Percentiles rank a stretch among this genome's conserved stretches.
Evolutionary conservation across 2,113 vertebrate species (phyloP).

Genomic region (Chamaea fasciata): DNA sequence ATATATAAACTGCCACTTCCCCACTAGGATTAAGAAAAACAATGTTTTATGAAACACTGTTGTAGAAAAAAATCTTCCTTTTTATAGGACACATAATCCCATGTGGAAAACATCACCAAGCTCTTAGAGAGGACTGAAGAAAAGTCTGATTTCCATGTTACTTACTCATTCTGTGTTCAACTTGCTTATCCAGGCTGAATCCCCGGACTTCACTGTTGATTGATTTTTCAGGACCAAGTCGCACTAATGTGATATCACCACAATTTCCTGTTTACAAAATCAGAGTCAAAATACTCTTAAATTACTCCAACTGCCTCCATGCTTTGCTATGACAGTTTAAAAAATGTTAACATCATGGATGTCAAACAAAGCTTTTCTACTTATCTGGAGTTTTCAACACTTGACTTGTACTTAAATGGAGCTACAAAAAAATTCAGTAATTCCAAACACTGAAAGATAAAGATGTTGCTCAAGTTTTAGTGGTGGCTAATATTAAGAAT

Average conservation of each 20-base stretch:
- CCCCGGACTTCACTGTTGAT: slow-evolving; percentile 75
- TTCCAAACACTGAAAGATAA: background rate
- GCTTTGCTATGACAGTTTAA: background rate
- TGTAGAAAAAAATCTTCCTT: background rate
- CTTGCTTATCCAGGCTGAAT: slow-evolving; percentile 84
- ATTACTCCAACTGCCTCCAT: background rate
- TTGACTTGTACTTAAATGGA: background rate
- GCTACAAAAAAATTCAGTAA: background rate
- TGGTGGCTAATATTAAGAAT: background rate
- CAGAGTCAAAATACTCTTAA: background rate
- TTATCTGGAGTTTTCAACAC: background rate
- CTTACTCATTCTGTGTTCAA: slow-evolving; percentile 80
- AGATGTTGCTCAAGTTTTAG: background rate
- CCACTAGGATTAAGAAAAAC: background rate
- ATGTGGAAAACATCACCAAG: background rate
- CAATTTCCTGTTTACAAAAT: slow-evolving; percentile 79
- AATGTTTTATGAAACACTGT: background rate
- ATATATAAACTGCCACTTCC: background rate
- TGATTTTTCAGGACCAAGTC: slow-evolving; percentile 78
- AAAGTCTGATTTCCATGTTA: background rate
- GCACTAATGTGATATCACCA: slow-evolving; percentile 84
- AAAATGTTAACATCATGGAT: background rate
- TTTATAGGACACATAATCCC: background rate
- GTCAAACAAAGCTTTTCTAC: background rate
- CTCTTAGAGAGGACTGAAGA: background rate